Conservation (phyloP, 2,797 vertebrate genomes). For the Danio tinwini region DNA sequence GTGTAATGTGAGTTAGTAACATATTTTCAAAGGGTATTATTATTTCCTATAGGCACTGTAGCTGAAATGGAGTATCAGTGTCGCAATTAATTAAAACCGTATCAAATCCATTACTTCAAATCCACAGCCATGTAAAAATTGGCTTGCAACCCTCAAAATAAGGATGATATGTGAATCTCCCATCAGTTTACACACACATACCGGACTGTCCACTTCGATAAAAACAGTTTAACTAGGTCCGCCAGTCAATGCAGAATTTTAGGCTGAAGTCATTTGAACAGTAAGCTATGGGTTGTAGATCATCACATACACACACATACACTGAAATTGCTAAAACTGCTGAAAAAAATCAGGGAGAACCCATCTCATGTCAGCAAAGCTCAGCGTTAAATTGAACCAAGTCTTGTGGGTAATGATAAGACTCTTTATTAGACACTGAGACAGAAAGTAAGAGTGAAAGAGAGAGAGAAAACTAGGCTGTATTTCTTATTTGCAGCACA, state of each 20-base stretch:
- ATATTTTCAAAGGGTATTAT: no score
- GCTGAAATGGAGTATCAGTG: neutral
- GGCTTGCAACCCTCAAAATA: constrained; percentile 54
- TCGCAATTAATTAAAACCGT: constrained; percentile 57
- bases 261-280: constrained; percentile 36
- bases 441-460: constrained; percentile 3
- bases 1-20: no score
- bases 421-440: constrained; percentile 59
- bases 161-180: constrained; percentile 54
- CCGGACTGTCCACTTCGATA: constrained; percentile 68
- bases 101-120: constrained; percentile 61
- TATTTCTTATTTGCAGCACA: constrained; percentile 73
- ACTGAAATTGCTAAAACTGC: constrained; percentile 44
- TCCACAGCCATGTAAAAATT: constrained; percentile 63
- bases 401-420: constrained; percentile 64
- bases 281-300: constrained; percentile 23
- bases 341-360: constrained; percentile 62
- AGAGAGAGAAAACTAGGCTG: constrained; percentile 23
- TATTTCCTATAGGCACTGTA: no score
- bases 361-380: constrained; percentile 53
- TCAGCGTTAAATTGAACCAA: constrained; percentile 63
- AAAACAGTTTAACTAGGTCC: constrained; percentile 66
- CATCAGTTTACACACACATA: constrained; percentile 34
- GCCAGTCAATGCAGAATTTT: constrained; percentile 52
- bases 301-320: constrained; percentile 36